phyloP scores from a whole-genome alignment of 2,888 invertebrate genomes.

The Ectemnius lituratus region DNA sequence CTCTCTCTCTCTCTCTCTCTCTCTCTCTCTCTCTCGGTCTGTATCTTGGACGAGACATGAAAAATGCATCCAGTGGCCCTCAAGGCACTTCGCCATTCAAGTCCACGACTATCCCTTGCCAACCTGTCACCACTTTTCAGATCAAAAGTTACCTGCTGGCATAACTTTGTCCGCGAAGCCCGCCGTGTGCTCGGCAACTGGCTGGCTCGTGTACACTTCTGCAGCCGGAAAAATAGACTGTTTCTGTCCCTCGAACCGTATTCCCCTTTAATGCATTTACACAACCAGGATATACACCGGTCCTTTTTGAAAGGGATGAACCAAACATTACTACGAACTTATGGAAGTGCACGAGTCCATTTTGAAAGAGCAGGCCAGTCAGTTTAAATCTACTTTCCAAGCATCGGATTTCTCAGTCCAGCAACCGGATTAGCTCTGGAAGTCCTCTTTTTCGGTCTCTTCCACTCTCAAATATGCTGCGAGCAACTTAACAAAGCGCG shows the following conservation, averaged over 20 bases:
- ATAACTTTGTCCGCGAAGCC: slow-evolving; percentile 51
- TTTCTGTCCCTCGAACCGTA: slow-evolving; percentile 10
- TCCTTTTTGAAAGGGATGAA: no score
- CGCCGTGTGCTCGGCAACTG: slow-evolving; percentile 7
- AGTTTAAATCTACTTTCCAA: no score
- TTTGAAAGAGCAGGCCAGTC: no score
- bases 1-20: slow-evolving; percentile 2
- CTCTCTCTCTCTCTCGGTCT: slow-evolving; percentile 44
- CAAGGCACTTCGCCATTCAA: slow-evolving; percentile 73
- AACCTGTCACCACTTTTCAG: slow-evolving; percentile 74
- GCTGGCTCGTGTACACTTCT: no score
- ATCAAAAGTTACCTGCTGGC: slow-evolving; percentile 74
- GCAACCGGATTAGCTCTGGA: background rate
- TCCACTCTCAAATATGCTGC: background rate
- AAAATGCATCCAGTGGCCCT: slow-evolving; percentile 75
- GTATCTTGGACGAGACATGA: slow-evolving; percentile 72
- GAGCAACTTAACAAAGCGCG: slow-evolving; percentile 42
- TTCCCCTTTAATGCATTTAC: slow-evolving; percentile 11
- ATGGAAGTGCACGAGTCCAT: no score
- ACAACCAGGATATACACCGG: no score
- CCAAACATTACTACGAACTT: no score
- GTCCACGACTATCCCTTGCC: slow-evolving; percentile 66
- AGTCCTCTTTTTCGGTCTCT: background rate
- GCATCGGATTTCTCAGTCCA: background rate
- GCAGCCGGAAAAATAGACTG: slow-evolving; percentile 5